These are phyloP conservation scores for Sula dactylatra DNA, from an alignment of 2,113 vertebrate species.

Conservation along the genomic window DNA sequence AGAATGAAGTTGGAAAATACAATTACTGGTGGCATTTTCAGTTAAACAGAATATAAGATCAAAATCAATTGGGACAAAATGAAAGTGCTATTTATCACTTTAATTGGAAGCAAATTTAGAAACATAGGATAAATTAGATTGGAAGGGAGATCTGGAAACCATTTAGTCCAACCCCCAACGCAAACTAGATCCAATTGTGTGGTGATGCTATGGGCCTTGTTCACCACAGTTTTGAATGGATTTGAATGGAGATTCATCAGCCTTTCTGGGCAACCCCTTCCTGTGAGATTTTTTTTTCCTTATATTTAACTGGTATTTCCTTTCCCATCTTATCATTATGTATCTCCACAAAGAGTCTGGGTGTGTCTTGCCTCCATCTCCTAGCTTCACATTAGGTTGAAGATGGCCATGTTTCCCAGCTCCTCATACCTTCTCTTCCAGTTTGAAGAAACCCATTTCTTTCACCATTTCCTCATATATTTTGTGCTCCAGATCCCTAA, in stretches of 20 bases:
- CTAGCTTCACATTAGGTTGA: background rate
- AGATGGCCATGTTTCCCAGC: background rate
- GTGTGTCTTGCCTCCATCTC: background rate
- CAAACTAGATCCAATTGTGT: background rate
- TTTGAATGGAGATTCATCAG: background rate
- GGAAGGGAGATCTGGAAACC: background rate
- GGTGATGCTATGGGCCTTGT: background rate
- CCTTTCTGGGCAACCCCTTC: background rate
- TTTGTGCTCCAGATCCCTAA: fast-evolving
- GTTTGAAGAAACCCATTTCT: background rate
- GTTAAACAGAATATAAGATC: background rate
- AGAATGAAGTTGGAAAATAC: background rate
- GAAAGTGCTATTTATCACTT: background rate
- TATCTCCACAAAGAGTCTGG: background rate
- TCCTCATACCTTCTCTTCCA: background rate
- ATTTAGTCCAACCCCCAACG: background rate
- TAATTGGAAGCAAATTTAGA: background rate
- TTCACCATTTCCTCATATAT: background rate
- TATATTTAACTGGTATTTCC: background rate
- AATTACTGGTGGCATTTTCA: background rate
- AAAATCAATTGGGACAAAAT: background rate
- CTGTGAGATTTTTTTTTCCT: background rate
- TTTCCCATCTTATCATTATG: background rate
- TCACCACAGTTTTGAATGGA: background rate
- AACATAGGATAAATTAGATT: background rate